Evolutionary conservation across 2,797 vertebrate species (phyloP).

Genomic region (Knipowitschia caucasica): DNA sequence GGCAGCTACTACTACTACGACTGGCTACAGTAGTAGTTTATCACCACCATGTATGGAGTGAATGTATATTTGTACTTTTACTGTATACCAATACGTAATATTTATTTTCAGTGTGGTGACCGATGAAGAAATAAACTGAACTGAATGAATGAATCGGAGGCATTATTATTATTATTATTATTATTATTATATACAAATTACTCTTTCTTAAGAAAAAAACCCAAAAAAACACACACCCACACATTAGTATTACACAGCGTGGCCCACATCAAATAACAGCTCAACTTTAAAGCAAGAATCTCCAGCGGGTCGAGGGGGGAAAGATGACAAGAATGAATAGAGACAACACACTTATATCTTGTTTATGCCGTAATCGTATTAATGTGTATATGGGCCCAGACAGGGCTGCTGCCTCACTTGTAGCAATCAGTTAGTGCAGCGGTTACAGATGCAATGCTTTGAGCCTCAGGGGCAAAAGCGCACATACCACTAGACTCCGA

Average conservation of each 20-base stretch:
- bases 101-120: too few relatives aligned
- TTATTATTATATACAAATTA: too few relatives aligned
- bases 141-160: too few relatives aligned
- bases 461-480: slow-evolving; percentile 40
- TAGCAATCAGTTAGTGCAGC: slow-evolving; percentile 40
- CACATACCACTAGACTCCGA: slow-evolving; percentile 38
- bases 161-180: too few relatives aligned
- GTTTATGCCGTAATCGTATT: slow-evolving; percentile 44
- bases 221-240: too few relatives aligned
- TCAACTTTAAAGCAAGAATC: slow-evolving; percentile 8
- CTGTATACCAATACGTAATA: too few relatives aligned
- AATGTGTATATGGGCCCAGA: slow-evolving; percentile 39
- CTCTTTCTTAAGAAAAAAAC: too few relatives aligned
- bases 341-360: slow-evolving; percentile 37
- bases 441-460: slow-evolving; percentile 40
- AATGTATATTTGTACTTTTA: too few relatives aligned
- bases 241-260: neutral
- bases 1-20: too few relatives aligned
- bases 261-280: slow-evolving; percentile 5
- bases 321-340: slow-evolving; percentile 36
- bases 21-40: too few relatives aligned
- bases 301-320: neutral
- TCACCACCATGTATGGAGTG: too few relatives aligned
- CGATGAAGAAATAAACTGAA: too few relatives aligned
- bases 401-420: slow-evolving; percentile 33